Base-by-base conservation (phyloP, 92 coral and sea anemone genomes). In the Desmophyllum pertusum region DNA sequence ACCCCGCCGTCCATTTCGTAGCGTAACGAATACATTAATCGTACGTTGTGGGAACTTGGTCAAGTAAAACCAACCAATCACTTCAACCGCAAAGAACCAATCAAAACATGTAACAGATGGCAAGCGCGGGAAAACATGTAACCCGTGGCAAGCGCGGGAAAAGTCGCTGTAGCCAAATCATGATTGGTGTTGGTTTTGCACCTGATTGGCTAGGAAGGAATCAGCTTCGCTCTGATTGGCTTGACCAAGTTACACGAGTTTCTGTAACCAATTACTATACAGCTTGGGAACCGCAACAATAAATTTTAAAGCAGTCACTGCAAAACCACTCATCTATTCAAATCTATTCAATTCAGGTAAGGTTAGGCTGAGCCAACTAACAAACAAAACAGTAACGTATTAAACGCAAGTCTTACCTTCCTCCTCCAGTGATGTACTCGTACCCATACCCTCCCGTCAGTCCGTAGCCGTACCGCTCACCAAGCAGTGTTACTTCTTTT, bases 391-490 rank as follows among this genome's bases (percentile, higher is more conserved):
- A 19, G 19, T 6, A 42, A 6, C 11, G 64, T 7, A 35, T 8
- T 21, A 78, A 30, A 10, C 37, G 17, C 73, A 36, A 67, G 25
- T 27, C 90, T 73, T 89, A 92, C 98, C 98, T 92, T 82, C 98
- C 99, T 31, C 98, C 98, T 33, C 98, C 99, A 29, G 98, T 96
- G 79, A 94, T 77, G 59, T 96, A 96, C 75, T 96, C 99, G 83
- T 96, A 96, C 25, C 99, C 99, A 80, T 71, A 88, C 18, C 97
- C 98, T 27, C 87, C 63, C 6, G 93, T 80, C 65, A 94, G 88
- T 36, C 95, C 99, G 85, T 92, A 96, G 8, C 95, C 99, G 69
- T 96, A 96, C 73, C 99, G 86, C 85, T 96, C 99, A 57, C 99
- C 99, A 19, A 96, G 81, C 35, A 94, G 84, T 45, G 90, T 94